Evolutionary conservation across 2,113 vertebrate genomes (phyloP).

Genomic region (Telmatochromis brachygnathus): DNA sequence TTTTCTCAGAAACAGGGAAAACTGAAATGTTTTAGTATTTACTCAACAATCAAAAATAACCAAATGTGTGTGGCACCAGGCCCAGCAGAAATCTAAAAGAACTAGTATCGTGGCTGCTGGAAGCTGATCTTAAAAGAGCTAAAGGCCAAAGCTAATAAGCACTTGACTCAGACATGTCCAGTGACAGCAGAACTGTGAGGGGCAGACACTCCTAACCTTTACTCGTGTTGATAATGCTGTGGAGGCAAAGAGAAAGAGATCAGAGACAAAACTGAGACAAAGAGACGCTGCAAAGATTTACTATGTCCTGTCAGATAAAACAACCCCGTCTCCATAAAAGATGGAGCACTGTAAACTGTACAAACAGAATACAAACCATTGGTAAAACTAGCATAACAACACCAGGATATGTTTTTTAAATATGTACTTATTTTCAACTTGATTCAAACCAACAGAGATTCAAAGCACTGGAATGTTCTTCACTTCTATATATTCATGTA

Average conservation of each 20-base stretch:
- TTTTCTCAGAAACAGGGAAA: background rate
- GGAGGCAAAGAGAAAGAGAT: background rate
- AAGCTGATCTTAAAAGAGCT: background rate
- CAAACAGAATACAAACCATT: background rate
- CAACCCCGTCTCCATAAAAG: background rate
- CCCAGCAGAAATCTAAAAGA: background rate
- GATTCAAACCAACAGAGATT: background rate
- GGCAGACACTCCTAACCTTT: conserved; percentile 19
- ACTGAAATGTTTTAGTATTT: background rate
- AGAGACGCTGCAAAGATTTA: background rate
- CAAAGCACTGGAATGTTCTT: background rate
- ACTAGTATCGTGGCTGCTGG: background rate
- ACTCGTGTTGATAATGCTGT: background rate
- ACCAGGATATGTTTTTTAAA: background rate
- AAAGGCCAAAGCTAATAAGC: conserved; percentile 34
- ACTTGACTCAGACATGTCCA: conserved; percentile 1
- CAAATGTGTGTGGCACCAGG: background rate
- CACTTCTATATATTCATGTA: background rate
- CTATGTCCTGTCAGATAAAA: background rate
- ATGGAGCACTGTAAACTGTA: background rate
- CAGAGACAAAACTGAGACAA: background rate
- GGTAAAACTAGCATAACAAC: background rate
- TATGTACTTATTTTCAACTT: background rate
- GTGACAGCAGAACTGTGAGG: background rate
- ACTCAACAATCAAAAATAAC: background rate